Conservation (phyloP, 1,140 invertebrate species). For the Ridgeia piscesae region DNA sequence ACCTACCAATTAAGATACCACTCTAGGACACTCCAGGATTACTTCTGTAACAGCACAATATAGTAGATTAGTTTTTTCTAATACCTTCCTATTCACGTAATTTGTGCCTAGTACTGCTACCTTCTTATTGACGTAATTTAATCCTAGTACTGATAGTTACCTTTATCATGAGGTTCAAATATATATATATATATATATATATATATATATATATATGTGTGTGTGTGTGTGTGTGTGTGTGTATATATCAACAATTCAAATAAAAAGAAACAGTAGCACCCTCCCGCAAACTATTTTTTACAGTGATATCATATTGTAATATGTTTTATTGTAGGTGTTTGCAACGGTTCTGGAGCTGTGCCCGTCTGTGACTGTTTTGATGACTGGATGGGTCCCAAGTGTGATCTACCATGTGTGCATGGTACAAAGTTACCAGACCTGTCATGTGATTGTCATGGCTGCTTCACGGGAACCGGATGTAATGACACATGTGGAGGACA, state of each 20-base stretch:
- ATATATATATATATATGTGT: no score
- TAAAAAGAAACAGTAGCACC: neutral
- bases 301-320: neutral
- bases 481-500: conserved; percentile 17
- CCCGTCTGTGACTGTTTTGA: conserved; percentile 23
- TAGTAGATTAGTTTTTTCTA: no score
- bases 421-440: conserved; percentile 16
- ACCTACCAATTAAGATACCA: no score
- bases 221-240: no score
- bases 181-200: no score
- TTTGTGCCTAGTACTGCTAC: no score
- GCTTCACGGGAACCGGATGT: conserved; percentile 31
- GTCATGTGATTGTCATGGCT: conserved; percentile 16
- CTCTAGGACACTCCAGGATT: no score
- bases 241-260: neutral
- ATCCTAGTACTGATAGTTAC: no score
- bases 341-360: neutral
- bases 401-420: conserved; percentile 19
- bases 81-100: no score
- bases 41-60: no score
- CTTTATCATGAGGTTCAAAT: no score
- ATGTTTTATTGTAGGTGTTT: neutral
- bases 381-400: conserved; percentile 22
- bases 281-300: neutral
- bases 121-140: no score